These are phyloP conservation scores for Diaperis boleti DNA, from an alignment of 2,888 invertebrate species.

Conservation along the genomic window DNA sequence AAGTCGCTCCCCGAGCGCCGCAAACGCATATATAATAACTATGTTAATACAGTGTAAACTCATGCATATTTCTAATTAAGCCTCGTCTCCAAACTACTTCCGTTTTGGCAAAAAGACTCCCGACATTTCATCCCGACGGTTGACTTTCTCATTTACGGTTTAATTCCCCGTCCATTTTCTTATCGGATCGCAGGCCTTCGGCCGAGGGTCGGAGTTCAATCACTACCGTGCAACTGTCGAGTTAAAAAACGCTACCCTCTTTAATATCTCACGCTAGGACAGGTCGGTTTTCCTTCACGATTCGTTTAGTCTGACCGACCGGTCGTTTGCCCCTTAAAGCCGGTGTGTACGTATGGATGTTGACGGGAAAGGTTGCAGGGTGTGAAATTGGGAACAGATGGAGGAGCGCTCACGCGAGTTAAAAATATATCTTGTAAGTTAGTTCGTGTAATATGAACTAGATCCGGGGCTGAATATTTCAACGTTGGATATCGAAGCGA, in stretches of 20 bases:
- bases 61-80: neutral
- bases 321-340: no score
- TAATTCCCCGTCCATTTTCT: slow-evolving; percentile 21
- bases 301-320: slow-evolving; percentile 21
- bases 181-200: slow-evolving; percentile 9
- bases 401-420: no score
- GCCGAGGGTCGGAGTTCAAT: slow-evolving; percentile 35
- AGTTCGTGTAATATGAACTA: no score
- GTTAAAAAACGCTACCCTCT: slow-evolving; percentile 45
- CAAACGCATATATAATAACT: no score
- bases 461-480: no score
- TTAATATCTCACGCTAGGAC: slow-evolving; percentile 49
- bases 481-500: no score
- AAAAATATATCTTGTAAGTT: no score
- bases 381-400: no score
- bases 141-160: slow-evolving; percentile 13
- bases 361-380: no score
- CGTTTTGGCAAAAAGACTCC: neutral
- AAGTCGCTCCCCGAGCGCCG: no score
- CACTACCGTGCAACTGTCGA: slow-evolving; percentile 38
- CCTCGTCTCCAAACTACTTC: neutral
- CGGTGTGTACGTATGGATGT: no score
- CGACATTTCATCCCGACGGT: neutral
- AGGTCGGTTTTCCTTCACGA: slow-evolving; percentile 39
- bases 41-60: no score